These are phyloP conservation scores for Apotomis turbidana DNA, from an alignment of 2,888 invertebrate species.

Conservation along the genomic window DNA sequence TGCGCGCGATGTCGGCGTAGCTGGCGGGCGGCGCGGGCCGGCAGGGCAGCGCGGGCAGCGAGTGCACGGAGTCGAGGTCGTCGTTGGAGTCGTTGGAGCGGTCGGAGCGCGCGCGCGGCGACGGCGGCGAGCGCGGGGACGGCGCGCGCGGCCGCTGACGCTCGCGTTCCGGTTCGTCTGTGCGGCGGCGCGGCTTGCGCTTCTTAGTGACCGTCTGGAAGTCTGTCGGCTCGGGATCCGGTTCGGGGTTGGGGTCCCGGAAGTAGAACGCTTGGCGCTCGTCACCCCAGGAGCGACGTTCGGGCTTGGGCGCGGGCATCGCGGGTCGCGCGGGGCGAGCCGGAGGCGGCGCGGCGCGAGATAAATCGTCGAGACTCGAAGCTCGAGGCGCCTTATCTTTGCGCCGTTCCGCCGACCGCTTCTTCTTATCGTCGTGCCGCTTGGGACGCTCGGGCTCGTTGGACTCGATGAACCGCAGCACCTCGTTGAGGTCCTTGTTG, in stretches of 20 bases:
- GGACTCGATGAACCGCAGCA: constrained; percentile 91
- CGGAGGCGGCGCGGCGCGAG: constrained; percentile 85
- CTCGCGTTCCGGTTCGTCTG: constrained; percentile 64
- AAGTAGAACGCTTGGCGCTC: constrained; percentile 52
- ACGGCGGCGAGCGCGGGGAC: constrained; percentile 56
- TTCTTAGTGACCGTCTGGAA: constrained; percentile 93
- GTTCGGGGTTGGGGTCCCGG: constrained; percentile 54
- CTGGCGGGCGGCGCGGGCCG: constrained; percentile 80
- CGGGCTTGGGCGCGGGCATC: constrained; percentile 57
- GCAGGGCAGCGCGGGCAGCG: constrained; percentile 86
- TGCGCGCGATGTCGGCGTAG: constrained; percentile 92
- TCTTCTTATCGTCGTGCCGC: constrained; percentile 63
- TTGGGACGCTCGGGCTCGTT: constrained; percentile 77
- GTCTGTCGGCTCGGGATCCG: constrained; percentile 85
- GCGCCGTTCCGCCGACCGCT: constrained; percentile 40
- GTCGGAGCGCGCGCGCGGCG: constrained; percentile 88
- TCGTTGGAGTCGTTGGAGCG: constrained; percentile 92
- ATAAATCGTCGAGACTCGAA: constrained; percentile 92
- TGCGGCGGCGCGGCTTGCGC: constrained; percentile 89
- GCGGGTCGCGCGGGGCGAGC: constrained; percentile 84
- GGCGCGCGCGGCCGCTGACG: constrained; percentile 59
- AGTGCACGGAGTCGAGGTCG: constrained; percentile 93
- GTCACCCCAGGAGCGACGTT: constrained; percentile 48
- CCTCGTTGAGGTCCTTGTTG: constrained; percentile 89
- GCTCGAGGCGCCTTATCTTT: constrained; percentile 85